Conservation (phyloP, 2,888 invertebrate genomes). For the Camponotus fellah region DNA sequence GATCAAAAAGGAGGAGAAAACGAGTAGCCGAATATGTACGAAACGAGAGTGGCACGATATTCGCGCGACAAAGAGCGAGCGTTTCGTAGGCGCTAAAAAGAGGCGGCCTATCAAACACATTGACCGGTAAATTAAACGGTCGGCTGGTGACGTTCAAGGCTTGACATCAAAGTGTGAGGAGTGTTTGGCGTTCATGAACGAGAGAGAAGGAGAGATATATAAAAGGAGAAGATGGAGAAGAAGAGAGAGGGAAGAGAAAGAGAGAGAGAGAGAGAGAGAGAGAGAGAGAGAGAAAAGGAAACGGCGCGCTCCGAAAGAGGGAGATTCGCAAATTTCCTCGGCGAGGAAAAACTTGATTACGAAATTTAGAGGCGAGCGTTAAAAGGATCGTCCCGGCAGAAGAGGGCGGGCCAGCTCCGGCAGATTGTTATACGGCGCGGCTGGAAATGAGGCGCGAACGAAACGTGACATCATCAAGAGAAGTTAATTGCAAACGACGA, state of each 20-base stretch:
- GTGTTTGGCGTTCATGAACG: conserved; percentile 60
- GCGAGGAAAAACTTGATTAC: conserved; percentile 84
- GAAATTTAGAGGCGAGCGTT: conserved; percentile 82
- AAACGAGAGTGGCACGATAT: conserved; percentile 9
- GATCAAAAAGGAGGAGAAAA: not conserved
- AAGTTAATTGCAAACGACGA: conserved; percentile 83
- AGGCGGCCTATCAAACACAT: conserved; percentile 80
- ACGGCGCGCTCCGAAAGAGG: conserved; percentile 55
- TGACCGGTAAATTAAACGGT: conserved; percentile 83
- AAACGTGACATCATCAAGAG: conserved; percentile 83
- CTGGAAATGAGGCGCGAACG: conserved; percentile 83
- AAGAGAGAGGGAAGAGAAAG: conserved; percentile 32
- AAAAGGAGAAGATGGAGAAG: conserved; percentile 14
- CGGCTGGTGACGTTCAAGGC: conserved; percentile 80
- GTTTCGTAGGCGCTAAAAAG: conserved; percentile 67
- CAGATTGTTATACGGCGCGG: conserved; percentile 81
- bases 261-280: conserved; percentile 66
- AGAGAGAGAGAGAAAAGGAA: conserved; percentile 48
- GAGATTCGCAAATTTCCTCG: conserved; percentile 81
- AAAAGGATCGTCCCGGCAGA: conserved; percentile 77
- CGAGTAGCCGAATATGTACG: conserved; percentile 20
- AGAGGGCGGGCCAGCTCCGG: conserved; percentile 66
- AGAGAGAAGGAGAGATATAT: conserved; percentile 42
- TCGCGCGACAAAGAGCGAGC: conserved; percentile 60
- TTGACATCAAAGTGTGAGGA: conserved; percentile 81